Base-by-base conservation (phyloP, 2,888 invertebrate species). In the Glyphotaelius pellucidus region DNA sequence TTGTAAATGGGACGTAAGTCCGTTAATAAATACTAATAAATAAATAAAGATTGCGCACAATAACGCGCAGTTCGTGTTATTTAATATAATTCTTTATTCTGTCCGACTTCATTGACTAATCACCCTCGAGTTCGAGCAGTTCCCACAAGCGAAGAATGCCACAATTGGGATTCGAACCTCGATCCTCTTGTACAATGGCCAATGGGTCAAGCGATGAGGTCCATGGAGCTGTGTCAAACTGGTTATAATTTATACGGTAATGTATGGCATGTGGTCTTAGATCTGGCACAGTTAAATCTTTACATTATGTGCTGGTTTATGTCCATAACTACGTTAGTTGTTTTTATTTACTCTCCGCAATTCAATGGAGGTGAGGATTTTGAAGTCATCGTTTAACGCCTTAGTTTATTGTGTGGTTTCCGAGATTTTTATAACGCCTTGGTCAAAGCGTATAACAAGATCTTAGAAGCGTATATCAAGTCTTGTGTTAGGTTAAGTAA, bases 201-300 rank as follows among this genome's bases (percentile, higher is more conserved):
- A 83, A 83, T 83, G 83, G 83, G 83, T 35, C 83, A 83, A 83
- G 25, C 83, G 42, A 83, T 83, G 25, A 83, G 83, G 35, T 83
- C 83, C 83, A 38, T 9, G 15, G 32, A 32, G 32, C 81, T 15
- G 32, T 32, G 35, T n/a, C 35, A 35, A 83, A 83, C 83, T 35
- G 83, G 83, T 83, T 83, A 38, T 67, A 67, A 67, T n/a, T 67
- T 67, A 67, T 67, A 67, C 67, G n/a, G 67, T 67, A 25, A 67
- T n/a, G 67, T 25, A 67, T 32, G 83, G 35, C 83, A 32, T 83
- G 32, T n/a, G 83, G 31, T 83, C 35, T 83, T 25, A 38, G 12
- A 83, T 32, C 14, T 83, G 35, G 32, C 19, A 83, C 83, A 83
- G 32, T 83, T 83, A 14, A 83, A 83, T n/a, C 67, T n/a, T 67